Conservation (phyloP, 1,140 invertebrate genomes). For the Bombus pascuorum region DNA sequence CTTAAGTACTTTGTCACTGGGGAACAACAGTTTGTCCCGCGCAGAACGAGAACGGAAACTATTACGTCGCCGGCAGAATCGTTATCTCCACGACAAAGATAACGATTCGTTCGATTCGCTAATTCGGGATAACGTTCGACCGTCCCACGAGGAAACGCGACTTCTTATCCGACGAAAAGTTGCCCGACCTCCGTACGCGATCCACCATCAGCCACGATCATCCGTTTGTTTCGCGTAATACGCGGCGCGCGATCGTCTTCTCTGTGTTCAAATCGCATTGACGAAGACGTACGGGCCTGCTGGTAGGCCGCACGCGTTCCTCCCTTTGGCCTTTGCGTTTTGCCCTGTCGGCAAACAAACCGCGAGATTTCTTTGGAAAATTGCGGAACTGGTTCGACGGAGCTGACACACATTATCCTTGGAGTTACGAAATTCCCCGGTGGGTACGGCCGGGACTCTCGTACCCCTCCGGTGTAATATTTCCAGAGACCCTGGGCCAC, state of each 20-base stretch:
- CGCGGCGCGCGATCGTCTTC: too few relatives aligned
- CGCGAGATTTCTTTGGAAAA: constrained; percentile 52
- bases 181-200: neutral
- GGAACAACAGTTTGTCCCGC: constrained; percentile 60
- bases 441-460: constrained; percentile 26
- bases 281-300: neutral
- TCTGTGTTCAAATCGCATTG: too few relatives aligned
- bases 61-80: constrained; percentile 42
- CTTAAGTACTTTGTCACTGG: constrained; percentile 57
- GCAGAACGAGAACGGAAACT: constrained; percentile 36
- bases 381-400: constrained; percentile 53
- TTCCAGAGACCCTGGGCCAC: constrained; percentile 77
- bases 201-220: too few relatives aligned
- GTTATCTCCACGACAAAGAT: constrained; percentile 53
- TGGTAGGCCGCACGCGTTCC: neutral
- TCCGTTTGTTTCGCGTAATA: too few relatives aligned
- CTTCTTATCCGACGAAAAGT: constrained; percentile 54
- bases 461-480: constrained; percentile 76
- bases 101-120: constrained; percentile 60
- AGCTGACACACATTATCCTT: constrained; percentile 67
- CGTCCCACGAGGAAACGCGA: neutral
- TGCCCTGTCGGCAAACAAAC: constrained; percentile 24
- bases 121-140: constrained; percentile 40
- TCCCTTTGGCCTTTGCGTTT: too few relatives aligned
- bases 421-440: constrained; percentile 67